Percentiles rank a stretch among this genome's conserved stretches.
Conservation (phyloP, 2,888 invertebrate species). For the Agrochola lychnidis region DNA sequence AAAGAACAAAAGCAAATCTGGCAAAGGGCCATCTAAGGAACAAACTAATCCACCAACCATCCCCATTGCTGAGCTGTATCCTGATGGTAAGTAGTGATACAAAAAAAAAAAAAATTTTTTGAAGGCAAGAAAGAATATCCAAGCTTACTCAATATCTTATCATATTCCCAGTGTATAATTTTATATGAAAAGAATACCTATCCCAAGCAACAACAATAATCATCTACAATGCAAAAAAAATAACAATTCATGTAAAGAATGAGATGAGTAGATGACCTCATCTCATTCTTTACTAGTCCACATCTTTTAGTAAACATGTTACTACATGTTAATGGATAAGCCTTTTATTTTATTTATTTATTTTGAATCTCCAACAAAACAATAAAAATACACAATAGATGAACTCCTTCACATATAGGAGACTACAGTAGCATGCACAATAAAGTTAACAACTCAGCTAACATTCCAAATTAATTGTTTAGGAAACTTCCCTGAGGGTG, state of each 20-base stretch:
- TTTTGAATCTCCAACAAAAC: background rate
- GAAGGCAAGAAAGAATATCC: background rate
- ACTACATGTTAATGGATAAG: background rate
- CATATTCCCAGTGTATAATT: background rate
- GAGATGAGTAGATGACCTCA: background rate
- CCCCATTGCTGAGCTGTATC: constrained; percentile 95
- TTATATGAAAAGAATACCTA: background rate
- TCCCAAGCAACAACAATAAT: background rate
- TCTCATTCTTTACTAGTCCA: background rate
- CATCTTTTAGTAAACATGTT: constrained; percentile 3
- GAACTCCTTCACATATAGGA: background rate
- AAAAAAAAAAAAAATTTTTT: background rate
- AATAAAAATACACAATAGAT: background rate
- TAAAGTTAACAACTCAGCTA: background rate
- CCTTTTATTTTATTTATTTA: background rate
- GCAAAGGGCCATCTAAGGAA: constrained; percentile 82
- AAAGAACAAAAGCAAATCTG: constrained; percentile 91
- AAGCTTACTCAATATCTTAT: background rate
- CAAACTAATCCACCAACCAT: constrained; percentile 97
- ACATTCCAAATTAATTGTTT: constrained; percentile 5
- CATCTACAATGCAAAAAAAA: background rate
- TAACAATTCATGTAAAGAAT: background rate
- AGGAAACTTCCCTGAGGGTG: constrained; percentile 95
- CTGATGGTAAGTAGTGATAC: constrained; percentile 90
- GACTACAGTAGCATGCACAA: background rate